A percentile compares a stretch with the other conserved stretches of the same genome.
phyloP scores from a whole-genome alignment of 2,888 invertebrate genomes.

The Allygus modestus region DNA sequence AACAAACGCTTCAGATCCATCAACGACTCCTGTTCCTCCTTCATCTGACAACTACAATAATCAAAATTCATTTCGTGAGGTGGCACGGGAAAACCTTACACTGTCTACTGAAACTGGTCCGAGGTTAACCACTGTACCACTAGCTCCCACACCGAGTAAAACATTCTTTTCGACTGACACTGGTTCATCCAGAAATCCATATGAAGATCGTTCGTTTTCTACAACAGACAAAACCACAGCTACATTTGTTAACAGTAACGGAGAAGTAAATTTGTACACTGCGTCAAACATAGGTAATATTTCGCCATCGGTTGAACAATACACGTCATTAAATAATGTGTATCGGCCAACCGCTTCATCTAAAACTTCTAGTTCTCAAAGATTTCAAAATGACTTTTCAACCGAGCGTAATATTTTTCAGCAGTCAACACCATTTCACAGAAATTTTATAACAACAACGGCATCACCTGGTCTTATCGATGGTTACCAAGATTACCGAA shows the following conservation, averaged over 20 bases:
- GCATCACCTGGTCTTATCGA: neutral
- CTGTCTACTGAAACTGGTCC: neutral
- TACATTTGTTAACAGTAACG: neutral
- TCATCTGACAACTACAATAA: neutral
- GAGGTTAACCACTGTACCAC: neutral
- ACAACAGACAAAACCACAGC: neutral
- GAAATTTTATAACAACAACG: neutral
- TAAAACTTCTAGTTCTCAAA: too few species aligned
- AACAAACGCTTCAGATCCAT: neutral
- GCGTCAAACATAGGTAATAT: neutral
- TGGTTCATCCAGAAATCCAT: neutral
- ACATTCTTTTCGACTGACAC: neutral
- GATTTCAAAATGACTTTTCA: neutral
- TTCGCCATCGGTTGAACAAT: neutral
- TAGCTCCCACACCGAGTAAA: neutral
- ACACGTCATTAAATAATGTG: neutral
- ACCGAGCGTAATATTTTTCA: neutral
- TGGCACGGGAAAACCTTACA: neutral
- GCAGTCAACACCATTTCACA: neutral
- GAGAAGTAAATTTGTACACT: constrained; percentile 11
- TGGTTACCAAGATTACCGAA: too few species aligned
- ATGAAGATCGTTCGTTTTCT: neutral
- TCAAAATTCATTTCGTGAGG: neutral
- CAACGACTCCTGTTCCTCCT: neutral
- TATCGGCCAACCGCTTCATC: too few species aligned